Conservation (phyloP, 2,113 vertebrate genomes). For the Siphamia tubifer region DNA sequence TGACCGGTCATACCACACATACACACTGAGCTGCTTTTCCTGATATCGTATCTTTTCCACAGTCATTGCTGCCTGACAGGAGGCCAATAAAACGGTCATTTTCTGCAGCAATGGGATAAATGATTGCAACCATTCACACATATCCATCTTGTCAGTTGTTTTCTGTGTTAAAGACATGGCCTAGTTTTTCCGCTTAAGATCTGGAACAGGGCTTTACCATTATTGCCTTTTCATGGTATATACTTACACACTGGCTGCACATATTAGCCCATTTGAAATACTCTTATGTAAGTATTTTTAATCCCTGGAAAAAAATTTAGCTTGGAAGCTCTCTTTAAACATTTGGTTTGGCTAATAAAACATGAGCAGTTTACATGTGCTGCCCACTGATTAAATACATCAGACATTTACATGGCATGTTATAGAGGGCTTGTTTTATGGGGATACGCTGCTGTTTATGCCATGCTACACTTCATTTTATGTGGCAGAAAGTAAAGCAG, state of each 20-base stretch:
- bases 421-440: conserved; percentile 23
- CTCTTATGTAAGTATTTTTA: conserved; percentile 38
- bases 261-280: conserved; percentile 1
- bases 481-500: not conserved
- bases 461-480: not conserved
- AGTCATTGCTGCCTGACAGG: conserved; percentile 59
- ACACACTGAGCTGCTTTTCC: not conserved
- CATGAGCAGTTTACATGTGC: conserved; percentile 21
- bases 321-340: conserved; percentile 30
- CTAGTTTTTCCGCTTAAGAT: conserved; percentile 15
- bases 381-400: conserved; percentile 38
- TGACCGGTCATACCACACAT: conserved; percentile 29
- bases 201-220: conserved; percentile 31
- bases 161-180: conserved; percentile 60
- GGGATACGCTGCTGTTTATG: not conserved
- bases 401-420: conserved; percentile 35
- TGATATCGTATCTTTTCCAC: conserved; percentile 62
- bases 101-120: conserved; percentile 31
- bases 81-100: conserved; percentile 70
- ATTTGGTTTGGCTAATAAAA: conserved; percentile 44
- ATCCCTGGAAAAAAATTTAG: conserved; percentile 20
- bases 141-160: conserved; percentile 38
- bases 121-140: conserved; percentile 58
- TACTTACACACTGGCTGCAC: conserved; percentile 2
- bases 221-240: conserved; percentile 29